These are phyloP conservation scores for Sprattus sprattus DNA, from an alignment of 2,113 vertebrate species.

Conservation along the genomic window DNA sequence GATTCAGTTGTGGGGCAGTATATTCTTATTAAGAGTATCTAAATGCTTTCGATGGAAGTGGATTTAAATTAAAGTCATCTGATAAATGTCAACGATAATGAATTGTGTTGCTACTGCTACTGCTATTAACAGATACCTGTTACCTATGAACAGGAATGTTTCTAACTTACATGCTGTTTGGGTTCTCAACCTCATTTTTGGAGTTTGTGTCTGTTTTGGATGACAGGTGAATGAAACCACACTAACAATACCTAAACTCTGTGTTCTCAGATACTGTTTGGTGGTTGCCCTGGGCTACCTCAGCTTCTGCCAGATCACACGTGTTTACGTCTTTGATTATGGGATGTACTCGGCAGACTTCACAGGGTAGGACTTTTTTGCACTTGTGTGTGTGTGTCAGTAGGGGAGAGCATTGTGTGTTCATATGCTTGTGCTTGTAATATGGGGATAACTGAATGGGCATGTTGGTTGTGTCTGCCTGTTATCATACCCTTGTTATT, in stretches of 20 bases:
- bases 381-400: not conserved
- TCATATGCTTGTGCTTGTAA: not conserved
- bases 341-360: constrained; percentile 95
- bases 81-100: too few relatives aligned
- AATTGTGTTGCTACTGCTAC: too few relatives aligned
- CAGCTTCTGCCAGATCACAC: constrained; percentile 91
- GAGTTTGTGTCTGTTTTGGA: too few relatives aligned
- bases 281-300: constrained; percentile 92
- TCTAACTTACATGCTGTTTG: too few relatives aligned
- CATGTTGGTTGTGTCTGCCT: not conserved
- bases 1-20: too few relatives aligned
- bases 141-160: too few relatives aligned
- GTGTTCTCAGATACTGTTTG: constrained; percentile 81
- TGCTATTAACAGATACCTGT: too few relatives aligned
- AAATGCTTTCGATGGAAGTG: too few relatives aligned
- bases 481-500: not conserved
- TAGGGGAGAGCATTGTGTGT: not conserved
- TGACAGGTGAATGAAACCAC: not conserved
- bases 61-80: too few relatives aligned
- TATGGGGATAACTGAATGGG: not conserved
- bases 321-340: constrained; percentile 94
- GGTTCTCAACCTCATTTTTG: too few relatives aligned
- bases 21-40: too few relatives aligned
- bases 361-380: constrained; percentile 81
- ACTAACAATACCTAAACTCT: not conserved